Percentiles rank a stretch among this genome's conserved stretches.
These are phyloP conservation scores for Ptilonorhynchus violaceus DNA, from an alignment of 2,113 vertebrate species.

Conservation along the genomic window DNA sequence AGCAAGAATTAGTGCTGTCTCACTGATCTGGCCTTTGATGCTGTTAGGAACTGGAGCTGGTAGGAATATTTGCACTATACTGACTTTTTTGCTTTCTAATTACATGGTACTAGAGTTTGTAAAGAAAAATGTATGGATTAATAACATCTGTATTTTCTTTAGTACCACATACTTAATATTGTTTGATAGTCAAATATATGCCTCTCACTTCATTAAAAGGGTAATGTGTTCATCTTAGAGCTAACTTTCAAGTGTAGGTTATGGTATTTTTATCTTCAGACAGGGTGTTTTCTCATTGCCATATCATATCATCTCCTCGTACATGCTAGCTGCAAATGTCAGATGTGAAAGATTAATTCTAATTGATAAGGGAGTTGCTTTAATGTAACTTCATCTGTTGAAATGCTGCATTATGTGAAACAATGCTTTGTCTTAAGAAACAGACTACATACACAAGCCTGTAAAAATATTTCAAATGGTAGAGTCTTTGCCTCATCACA, in stretches of 20 bases:
- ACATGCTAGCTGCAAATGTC: not conserved
- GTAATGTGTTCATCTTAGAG: not conserved
- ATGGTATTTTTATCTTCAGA: not conserved
- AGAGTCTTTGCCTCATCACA: not conserved
- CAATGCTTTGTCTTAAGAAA: not conserved
- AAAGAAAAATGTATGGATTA: not conserved
- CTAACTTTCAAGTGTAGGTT: not conserved
- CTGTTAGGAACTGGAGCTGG: not conserved
- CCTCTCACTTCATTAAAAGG: not conserved
- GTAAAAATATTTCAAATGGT: not conserved
- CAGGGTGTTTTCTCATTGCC: not conserved
- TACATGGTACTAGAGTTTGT: not conserved
- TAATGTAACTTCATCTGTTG: not conserved
- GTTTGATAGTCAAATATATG: not conserved
- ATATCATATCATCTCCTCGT: not conserved
- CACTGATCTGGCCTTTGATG: not conserved
- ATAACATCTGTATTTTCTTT: not conserved
- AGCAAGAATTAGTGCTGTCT: not conserved
- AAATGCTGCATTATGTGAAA: not conserved
- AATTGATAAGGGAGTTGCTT: not conserved
- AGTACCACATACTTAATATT: not conserved
- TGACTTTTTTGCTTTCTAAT: not conserved
- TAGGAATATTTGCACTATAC: not conserved
- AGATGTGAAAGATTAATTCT: not conserved
- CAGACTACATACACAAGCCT: not conserved